Conservation (phyloP, 2,888 invertebrate species). For the Habroteleia sp. region DNA sequence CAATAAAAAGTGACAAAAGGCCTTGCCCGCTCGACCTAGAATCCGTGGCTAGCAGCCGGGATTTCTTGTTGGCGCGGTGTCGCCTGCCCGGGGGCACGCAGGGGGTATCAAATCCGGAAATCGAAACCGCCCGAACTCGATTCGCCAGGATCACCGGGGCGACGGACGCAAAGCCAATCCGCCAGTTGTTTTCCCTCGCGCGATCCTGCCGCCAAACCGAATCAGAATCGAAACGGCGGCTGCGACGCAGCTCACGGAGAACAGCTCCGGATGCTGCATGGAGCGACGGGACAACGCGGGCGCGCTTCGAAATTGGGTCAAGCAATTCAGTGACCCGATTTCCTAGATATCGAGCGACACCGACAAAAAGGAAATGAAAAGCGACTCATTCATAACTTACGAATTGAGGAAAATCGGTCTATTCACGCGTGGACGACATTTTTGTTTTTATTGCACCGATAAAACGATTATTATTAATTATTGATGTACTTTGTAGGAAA, state of each 20-base stretch:
- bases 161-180: neutral
- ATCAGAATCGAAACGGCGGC: neutral
- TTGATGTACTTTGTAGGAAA: no score
- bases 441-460: no score
- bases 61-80: constrained; percentile 32
- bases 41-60: constrained; percentile 36
- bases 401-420: constrained; percentile 18
- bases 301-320: constrained; percentile 45
- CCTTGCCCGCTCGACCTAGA: constrained; percentile 55
- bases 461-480: no score
- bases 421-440: no score
- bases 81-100: neutral
- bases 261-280: constrained; percentile 21
- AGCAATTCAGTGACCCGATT: constrained; percentile 58
- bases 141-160: neutral
- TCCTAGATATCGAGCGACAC: constrained; percentile 43
- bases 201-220: neutral
- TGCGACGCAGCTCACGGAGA: constrained; percentile 6
- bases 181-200: neutral
- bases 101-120: constrained; percentile 9
- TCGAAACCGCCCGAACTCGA: neutral
- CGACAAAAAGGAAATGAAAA: constrained; percentile 37
- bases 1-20: constrained; percentile 33
- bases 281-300: constrained; percentile 38
- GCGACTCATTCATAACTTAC: constrained; percentile 33